Conservation (phyloP, 2,888 invertebrate species). For the Dendrolimus pini region DNA sequence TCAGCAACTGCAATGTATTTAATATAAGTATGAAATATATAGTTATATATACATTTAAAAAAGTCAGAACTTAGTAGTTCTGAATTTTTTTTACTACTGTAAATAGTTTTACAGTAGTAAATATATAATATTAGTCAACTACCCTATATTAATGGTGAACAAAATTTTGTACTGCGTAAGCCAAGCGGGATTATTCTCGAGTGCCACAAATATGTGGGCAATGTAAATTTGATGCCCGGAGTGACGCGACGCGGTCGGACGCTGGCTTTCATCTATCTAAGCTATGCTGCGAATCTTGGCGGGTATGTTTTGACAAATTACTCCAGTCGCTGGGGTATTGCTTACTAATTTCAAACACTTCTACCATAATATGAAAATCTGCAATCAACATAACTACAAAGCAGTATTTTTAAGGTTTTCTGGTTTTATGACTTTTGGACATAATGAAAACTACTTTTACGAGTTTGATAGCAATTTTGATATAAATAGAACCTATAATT, state of each 20-base stretch:
- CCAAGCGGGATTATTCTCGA: constrained; percentile 36
- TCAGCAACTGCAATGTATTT: too few species aligned
- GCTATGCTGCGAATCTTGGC: constrained; percentile 41
- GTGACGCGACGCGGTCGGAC: constrained; percentile 46
- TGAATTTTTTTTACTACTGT: too few species aligned
- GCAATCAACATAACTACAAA: background rate
- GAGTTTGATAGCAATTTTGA: too few species aligned
- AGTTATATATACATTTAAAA: too few species aligned
- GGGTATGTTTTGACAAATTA: constrained; percentile 34
- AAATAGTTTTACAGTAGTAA: too few species aligned
- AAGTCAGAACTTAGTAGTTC: too few species aligned
- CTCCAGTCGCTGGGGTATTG: constrained; percentile 5
- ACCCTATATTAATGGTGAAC: too few species aligned
- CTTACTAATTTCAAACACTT: background rate
- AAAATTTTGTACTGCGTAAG: constrained; percentile 2
- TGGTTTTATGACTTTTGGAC: too few species aligned
- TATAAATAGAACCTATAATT: too few species aligned
- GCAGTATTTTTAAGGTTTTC: background rate
- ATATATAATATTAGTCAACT: too few species aligned
- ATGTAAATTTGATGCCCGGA: constrained; percentile 64
- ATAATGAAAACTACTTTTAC: too few species aligned
- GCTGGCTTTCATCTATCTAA: constrained; percentile 38
- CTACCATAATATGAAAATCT: background rate
- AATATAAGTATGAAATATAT: too few species aligned
- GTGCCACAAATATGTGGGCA: constrained; percentile 59